A percentile compares a stretch with the other conserved stretches of the same genome.
Evolutionary conservation across 2,888 invertebrate genomes (phyloP).

Genomic region (Ennomos erosarius): DNA sequence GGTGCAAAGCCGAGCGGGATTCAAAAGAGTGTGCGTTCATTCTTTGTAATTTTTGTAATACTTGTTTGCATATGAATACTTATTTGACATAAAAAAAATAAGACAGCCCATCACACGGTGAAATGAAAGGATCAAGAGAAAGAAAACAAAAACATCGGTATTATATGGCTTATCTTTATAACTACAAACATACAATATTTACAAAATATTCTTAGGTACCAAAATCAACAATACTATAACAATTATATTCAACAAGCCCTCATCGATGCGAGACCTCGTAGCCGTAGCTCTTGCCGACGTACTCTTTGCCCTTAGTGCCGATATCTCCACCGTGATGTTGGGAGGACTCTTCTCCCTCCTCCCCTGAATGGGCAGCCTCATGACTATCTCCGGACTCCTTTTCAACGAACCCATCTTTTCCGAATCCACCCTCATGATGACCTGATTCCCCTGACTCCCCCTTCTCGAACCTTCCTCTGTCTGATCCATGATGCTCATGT

Average conservation of each 20-base stretch:
- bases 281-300: conserved; percentile 74
- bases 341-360: conserved; percentile 78
- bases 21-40: too few species aligned
- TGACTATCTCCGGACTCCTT: conserved; percentile 76
- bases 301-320: conserved; percentile 62
- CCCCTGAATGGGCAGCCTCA: conserved; percentile 77
- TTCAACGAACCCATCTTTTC: conserved; percentile 80
- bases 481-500: conserved; percentile 79
- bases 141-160: conserved; percentile 29
- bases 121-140: background rate
- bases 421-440: conserved; percentile 74
- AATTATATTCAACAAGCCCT: conserved; percentile 50
- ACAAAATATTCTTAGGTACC: conserved; percentile 64
- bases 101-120: too few species aligned
- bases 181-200: conserved; percentile 63
- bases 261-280: conserved; percentile 71
- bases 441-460: conserved; percentile 83
- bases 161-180: conserved; percentile 66
- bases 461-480: conserved; percentile 80
- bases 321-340: conserved; percentile 80
- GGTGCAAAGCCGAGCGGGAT: too few species aligned
- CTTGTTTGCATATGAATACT: too few species aligned
- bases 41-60: too few species aligned
- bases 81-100: too few species aligned
- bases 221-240: conserved; percentile 72